Conservation (phyloP, 2,797 vertebrate species). For the Syngnathus rostellatus region DNA sequence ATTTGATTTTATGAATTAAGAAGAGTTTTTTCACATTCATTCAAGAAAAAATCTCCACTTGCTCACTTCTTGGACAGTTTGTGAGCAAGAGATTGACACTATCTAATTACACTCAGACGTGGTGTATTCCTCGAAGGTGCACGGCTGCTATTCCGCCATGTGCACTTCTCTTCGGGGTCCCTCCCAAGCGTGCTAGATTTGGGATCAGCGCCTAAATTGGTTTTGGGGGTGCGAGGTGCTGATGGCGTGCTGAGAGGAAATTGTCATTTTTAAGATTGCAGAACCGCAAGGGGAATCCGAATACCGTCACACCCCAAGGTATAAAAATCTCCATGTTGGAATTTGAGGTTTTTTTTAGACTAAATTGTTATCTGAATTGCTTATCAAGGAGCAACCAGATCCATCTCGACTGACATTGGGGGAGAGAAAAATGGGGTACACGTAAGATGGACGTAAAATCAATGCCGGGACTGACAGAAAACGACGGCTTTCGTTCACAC, state of each 20-base stretch:
- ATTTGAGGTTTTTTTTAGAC: slow-evolving; percentile 36
- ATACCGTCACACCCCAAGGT: slow-evolving; percentile 45
- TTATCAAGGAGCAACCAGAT: not conserved
- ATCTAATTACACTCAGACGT: slow-evolving; percentile 52
- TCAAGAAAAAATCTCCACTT: too few relatives aligned
- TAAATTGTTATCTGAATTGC: not conserved
- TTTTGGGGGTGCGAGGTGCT: slow-evolving; percentile 54
- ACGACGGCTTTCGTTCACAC: not conserved
- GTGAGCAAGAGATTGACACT: slow-evolving; percentile 53
- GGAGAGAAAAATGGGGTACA: not conserved
- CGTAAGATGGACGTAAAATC: slow-evolving; percentile 1
- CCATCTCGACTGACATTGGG: not conserved
- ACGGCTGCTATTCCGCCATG: slow-evolving; percentile 41
- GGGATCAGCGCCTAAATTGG: slow-evolving; percentile 56
- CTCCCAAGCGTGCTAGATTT: slow-evolving; percentile 44
- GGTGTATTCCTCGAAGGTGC: slow-evolving; percentile 47
- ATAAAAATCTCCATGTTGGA: slow-evolving; percentile 50
- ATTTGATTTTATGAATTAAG: not conserved
- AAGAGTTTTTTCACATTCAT: too few relatives aligned
- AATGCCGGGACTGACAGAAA: slow-evolving; percentile 2
- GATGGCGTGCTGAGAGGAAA: slow-evolving; percentile 50
- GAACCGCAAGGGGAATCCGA: slow-evolving; percentile 56
- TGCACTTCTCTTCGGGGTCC: slow-evolving; percentile 36
- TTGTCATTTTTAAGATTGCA: slow-evolving; percentile 51
- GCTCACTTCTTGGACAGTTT: not conserved